A percentile compares a stretch with the other conserved stretches of the same genome.
These are phyloP conservation scores for Drosophila prostipennis DNA, from an alignment of 2,888 invertebrate species.

Conservation along the genomic window DNA sequence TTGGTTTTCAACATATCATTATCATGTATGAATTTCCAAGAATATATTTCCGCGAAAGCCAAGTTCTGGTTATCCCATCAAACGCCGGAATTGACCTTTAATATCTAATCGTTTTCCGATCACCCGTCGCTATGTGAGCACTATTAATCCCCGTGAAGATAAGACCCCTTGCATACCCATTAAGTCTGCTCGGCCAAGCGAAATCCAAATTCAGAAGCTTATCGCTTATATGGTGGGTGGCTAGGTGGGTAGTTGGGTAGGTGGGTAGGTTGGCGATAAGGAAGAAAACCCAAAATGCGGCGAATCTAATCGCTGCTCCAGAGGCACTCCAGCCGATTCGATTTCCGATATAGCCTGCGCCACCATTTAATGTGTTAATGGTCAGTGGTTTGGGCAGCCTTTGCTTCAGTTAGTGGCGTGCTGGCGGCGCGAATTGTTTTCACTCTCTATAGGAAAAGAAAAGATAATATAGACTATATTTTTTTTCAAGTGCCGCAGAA, in stretches of 20 bases:
- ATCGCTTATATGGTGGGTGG: neutral
- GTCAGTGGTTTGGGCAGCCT: conserved; percentile 3
- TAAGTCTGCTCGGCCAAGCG: conserved; percentile 13
- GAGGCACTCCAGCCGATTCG: conserved; percentile 3
- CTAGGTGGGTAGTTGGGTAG: too few relatives aligned
- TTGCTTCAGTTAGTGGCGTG: conserved; percentile 33
- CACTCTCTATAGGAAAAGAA: neutral
- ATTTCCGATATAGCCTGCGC: conserved; percentile 3
- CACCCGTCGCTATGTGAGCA: conserved; percentile 23
- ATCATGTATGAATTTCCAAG: too few relatives aligned
- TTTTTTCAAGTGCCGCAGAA: neutral
- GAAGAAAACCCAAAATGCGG: neutral
- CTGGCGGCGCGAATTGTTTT: conserved; percentile 37
- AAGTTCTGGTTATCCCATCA: neutral
- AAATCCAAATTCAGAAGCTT: conserved; percentile 31
- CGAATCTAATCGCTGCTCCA: conserved; percentile 15
- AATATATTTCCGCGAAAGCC: too few relatives aligned
- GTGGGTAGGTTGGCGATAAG: neutral
- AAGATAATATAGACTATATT: too few relatives aligned
- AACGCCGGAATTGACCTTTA: conserved; percentile 5
- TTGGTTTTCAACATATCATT: too few relatives aligned
- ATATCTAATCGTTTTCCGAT: conserved; percentile 23
- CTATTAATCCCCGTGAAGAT: conserved; percentile 24
- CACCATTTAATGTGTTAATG: conserved; percentile 13
- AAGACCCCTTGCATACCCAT: conserved; percentile 19